Conservation (phyloP, 2,888 invertebrate genomes). For the Agrochola circellaris region DNA sequence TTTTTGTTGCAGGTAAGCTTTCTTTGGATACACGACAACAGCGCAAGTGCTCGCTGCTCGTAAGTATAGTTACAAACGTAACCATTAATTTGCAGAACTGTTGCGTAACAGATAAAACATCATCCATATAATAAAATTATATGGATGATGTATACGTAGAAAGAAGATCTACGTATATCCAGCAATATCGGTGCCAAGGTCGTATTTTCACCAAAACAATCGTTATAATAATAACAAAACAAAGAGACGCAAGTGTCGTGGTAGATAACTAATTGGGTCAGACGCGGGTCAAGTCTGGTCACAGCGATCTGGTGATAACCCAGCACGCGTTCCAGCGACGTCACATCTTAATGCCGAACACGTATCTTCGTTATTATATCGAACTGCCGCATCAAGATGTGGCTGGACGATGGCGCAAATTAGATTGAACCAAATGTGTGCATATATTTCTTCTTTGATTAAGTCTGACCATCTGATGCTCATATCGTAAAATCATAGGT, state of each 20-base stretch:
- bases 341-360: constrained; percentile 73
- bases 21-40: constrained; percentile 28
- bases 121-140: neutral
- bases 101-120: neutral
- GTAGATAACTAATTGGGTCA: constrained; percentile 86
- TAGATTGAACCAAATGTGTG: constrained; percentile 51
- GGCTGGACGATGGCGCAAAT: constrained; percentile 39
- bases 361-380: constrained; percentile 66
- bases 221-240: constrained; percentile 69
- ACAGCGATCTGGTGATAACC: constrained; percentile 81
- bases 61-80: constrained; percentile 37
- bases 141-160: too few relatives aligned
- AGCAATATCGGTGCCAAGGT: constrained; percentile 73
- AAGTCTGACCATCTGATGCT: constrained; percentile 25
- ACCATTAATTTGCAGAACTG: constrained; percentile 18
- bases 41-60: neutral
- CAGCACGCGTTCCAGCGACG: constrained; percentile 77
- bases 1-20: constrained; percentile 74
- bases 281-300: constrained; percentile 85
- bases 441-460: constrained; percentile 38
- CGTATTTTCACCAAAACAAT: constrained; percentile 72
- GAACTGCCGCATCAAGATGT: constrained; percentile 52
- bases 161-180: constrained; percentile 17
- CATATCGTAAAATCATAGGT: constrained; percentile 5
- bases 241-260: constrained; percentile 73